Base-by-base conservation (phyloP, 2,888 invertebrate species). In the Rhopalosiphum nymphaeae region DNA sequence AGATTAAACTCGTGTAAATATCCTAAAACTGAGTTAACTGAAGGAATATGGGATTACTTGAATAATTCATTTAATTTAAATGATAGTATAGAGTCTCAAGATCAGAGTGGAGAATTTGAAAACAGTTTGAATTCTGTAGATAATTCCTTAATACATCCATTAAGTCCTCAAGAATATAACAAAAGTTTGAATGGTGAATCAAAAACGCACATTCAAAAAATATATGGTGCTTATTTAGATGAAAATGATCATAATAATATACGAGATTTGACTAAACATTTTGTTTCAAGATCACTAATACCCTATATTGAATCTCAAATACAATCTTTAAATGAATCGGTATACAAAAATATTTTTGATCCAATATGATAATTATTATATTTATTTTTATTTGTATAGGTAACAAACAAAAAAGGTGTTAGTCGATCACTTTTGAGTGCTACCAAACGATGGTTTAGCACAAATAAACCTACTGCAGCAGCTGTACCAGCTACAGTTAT, bases 401-500 rank as follows among this genome's bases (percentile, higher is more conserved):
- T 98, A 93, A 97, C 98, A 46, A 98, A 98, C 95, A 98, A 98
- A 95, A 99, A 99, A 96, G 99, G 99, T 13, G 98, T 99, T 7
- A 98, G 99, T 95, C 97, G 98, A 95, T 99, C 99, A 0, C 96
- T 99, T 95, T 97, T 99, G 95, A 99, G 98, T 96, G 99, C 99
- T 42, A 99, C 99, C 3, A 99, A 99, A 96, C 97, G 99, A 95
- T 99, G 99, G 98, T 99, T 99, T 96, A 98, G 98, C 42, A 98
- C 98, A 21, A 98, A 97, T 95, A 99, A 98, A 96, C 98, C 98
- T 5, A 97, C 97, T 84, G 96, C 97, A 94, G 96, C 96, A 78
- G 96, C 96, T 36, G 97, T 97, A 94, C 97, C 97, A 87, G 97
- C 97, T 95, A 98, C 97, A 96, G 90, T 94, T 49, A 46, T 91